Conservation (phyloP, 2,113 vertebrate species). For the Pontoporia blainvillei region DNA sequence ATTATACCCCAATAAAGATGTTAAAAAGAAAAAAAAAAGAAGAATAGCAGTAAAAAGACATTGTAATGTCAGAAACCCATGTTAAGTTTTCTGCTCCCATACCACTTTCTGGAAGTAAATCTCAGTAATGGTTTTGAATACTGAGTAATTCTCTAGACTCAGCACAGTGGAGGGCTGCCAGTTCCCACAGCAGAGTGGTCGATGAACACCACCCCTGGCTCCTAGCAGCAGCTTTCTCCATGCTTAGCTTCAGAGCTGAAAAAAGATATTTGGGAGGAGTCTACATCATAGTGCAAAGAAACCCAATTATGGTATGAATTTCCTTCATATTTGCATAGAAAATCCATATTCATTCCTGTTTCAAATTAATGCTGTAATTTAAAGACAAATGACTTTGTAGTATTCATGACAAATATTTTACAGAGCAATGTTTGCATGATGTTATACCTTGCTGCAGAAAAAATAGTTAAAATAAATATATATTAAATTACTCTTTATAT, state of each 20-base stretch:
- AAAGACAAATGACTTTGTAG: slow-evolving; percentile 33
- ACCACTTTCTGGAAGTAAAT: background rate
- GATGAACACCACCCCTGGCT: background rate
- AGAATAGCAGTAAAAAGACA: background rate
- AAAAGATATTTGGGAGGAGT: background rate
- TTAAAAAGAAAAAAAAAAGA: too few species aligned
- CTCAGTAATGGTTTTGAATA: background rate
- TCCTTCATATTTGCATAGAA: slow-evolving; percentile 25
- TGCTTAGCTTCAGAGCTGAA: background rate
- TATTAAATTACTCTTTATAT: slow-evolving; percentile 62
- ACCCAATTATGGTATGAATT: background rate
- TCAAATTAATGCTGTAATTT: slow-evolving; percentile 20
- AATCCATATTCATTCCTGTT: slow-evolving; percentile 1
- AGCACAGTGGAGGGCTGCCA: background rate
- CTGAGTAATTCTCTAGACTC: background rate
- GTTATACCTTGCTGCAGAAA: slow-evolving; percentile 36
- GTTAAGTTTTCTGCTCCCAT: background rate
- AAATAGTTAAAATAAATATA: slow-evolving; percentile 71
- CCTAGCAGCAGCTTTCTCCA: background rate
- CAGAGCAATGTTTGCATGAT: slow-evolving; percentile 6
- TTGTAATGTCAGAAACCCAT: background rate
- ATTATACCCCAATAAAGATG: too few species aligned
- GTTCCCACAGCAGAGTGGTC: background rate
- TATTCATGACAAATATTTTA: slow-evolving; percentile 44
- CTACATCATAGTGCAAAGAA: background rate